A percentile compares a stretch with the other conserved stretches of the same genome.
phyloP scores from a whole-genome alignment of 2,888 invertebrate genomes.

The Sabatieria punctata region DNA sequence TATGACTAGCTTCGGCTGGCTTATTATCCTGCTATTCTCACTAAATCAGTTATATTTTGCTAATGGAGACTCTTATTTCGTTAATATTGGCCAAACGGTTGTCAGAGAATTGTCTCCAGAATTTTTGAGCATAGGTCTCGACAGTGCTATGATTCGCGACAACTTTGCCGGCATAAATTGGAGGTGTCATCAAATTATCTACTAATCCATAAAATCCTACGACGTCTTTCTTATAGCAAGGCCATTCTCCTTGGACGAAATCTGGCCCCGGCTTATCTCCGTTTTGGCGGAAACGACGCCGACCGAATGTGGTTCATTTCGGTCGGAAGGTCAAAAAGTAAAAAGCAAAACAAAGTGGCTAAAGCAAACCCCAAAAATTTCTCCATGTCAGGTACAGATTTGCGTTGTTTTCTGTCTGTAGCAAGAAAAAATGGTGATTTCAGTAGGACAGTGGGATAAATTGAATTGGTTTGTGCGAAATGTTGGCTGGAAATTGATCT shows the following conservation, averaged over 20 bases:
- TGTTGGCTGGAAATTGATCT: neutral
- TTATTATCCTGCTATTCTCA: too few relatives aligned
- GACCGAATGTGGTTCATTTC: neutral
- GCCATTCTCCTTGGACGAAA: neutral
- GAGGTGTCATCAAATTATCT: neutral
- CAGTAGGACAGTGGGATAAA: neutral
- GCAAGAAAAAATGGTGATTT: too few relatives aligned
- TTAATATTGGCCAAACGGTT: too few relatives aligned
- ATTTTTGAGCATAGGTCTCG: neutral
- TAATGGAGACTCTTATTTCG: too few relatives aligned
- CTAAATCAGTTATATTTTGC: too few relatives aligned
- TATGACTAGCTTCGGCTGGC: too few relatives aligned
- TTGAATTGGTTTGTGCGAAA: conserved; percentile 1
- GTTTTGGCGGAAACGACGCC: neutral
- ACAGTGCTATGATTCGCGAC: neutral
- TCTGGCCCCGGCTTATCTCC: neutral
- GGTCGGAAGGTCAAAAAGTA: neutral
- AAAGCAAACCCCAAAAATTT: too few relatives aligned
- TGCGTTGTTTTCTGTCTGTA: neutral
- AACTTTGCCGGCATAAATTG: neutral
- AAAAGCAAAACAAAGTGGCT: too few relatives aligned
- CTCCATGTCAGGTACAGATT: neutral
- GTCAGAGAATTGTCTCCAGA: neutral
- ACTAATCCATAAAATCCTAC: too few relatives aligned
- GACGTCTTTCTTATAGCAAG: neutral